Conservation (phyloP, 2,113 vertebrate genomes). For the Drymodes brunneopygia region DNA sequence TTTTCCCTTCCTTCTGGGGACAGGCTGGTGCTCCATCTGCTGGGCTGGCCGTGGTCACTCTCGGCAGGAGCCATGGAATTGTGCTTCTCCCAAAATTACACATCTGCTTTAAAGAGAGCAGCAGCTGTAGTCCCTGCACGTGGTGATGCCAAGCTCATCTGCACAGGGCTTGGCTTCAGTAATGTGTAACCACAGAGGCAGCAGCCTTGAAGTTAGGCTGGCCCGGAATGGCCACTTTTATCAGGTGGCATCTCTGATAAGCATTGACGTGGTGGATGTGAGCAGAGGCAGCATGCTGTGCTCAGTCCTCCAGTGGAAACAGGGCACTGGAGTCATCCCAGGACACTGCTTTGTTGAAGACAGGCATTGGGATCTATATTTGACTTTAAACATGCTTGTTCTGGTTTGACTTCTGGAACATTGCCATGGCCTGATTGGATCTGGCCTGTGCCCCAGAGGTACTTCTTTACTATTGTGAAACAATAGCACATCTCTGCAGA, state of each 20-base stretch:
- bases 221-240: accelerated
- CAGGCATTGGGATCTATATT: neutral
- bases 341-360: neutral
- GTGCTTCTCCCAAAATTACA: neutral
- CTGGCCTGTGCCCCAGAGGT: neutral
- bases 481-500: neutral
- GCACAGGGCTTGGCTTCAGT: neutral
- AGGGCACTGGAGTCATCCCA: accelerated
- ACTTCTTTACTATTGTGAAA: neutral
- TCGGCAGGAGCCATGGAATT: accelerated
- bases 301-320: neutral
- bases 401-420: neutral
- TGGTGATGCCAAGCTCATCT: neutral
- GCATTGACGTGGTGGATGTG: neutral
- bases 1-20: neutral
- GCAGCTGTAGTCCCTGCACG: neutral
- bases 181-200: neutral
- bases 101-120: neutral
- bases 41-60: neutral
- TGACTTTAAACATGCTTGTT: neutral
- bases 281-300: neutral
- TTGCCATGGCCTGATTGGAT: neutral
- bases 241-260: neutral
- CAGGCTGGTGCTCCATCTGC: slow-evolving; percentile 9
- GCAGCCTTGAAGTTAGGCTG: neutral